Evolutionary conservation across 2,113 vertebrate species (phyloP).

Genomic region (Narcine bancroftii): DNA sequence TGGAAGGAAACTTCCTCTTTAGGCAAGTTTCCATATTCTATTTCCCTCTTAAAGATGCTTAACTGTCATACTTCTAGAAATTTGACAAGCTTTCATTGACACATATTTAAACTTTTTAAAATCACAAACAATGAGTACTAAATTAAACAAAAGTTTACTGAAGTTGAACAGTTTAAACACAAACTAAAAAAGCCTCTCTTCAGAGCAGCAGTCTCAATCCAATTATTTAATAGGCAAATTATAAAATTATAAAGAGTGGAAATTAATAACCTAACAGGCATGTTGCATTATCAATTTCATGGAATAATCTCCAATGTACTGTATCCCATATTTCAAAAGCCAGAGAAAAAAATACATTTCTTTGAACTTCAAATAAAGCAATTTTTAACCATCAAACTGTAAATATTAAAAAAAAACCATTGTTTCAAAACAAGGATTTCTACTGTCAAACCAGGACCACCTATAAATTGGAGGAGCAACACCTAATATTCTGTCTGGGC

Average conservation of each 20-base stretch:
- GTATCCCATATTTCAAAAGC: neutral
- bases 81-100: neutral
- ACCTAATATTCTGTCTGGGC: too few species aligned
- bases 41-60: neutral
- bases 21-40: neutral
- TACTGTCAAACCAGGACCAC: too few species aligned
- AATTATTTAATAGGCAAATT: neutral
- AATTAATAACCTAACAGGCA: constrained; percentile 9
- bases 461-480: too few species aligned
- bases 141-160: neutral
- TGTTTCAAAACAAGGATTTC: too few species aligned
- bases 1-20: neutral
- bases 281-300: neutral
- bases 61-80: neutral
- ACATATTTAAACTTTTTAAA: neutral
- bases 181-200: neutral
- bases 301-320: neutral
- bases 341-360: neutral
- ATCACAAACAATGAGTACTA: neutral
- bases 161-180: neutral
- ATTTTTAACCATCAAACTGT: neutral
- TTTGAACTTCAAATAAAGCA: neutral
- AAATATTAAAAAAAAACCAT: too few species aligned
- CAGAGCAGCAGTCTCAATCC: neutral
- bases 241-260: neutral